Conservation (phyloP, 2,113 vertebrate genomes). For the Phoenicopterus ruber region DNA sequence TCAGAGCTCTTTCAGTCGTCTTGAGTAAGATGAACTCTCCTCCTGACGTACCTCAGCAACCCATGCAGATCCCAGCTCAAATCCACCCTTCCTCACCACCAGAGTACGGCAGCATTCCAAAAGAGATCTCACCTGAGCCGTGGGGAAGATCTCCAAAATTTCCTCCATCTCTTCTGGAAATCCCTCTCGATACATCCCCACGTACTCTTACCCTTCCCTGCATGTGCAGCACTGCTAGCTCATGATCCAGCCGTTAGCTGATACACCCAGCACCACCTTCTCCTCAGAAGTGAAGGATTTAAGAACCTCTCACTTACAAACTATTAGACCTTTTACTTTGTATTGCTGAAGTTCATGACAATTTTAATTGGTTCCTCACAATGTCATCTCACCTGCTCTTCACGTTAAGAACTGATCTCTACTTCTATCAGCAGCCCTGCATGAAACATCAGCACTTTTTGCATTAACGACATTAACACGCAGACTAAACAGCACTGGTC, state of each 20-base stretch:
- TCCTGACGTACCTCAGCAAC: not conserved
- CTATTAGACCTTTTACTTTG: not conserved
- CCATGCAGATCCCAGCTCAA: not conserved
- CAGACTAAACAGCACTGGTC: not conserved
- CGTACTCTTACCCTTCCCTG: not conserved
- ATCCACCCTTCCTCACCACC: not conserved
- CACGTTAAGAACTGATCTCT: not conserved
- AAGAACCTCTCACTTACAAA: not conserved
- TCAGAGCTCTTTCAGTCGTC: not conserved
- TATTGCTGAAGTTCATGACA: not conserved
- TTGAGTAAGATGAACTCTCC: not conserved
- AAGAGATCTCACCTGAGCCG: not conserved
- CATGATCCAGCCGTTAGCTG: not conserved
- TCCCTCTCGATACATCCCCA: not conserved
- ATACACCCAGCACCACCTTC: not conserved
- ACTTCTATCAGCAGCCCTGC: not conserved
- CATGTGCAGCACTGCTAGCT: rapidly evolving
- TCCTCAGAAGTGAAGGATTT: not conserved
- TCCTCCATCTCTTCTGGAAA: not conserved
- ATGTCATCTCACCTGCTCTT: not conserved
- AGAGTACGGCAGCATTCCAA: rapidly evolving
- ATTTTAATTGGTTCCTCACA: not conserved
- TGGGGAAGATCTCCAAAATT: not conserved
- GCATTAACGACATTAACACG: not conserved
- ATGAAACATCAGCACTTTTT: not conserved